phyloP scores from a whole-genome alignment of 2,113 vertebrate genomes.

The Vulpes vulpes region DNA sequence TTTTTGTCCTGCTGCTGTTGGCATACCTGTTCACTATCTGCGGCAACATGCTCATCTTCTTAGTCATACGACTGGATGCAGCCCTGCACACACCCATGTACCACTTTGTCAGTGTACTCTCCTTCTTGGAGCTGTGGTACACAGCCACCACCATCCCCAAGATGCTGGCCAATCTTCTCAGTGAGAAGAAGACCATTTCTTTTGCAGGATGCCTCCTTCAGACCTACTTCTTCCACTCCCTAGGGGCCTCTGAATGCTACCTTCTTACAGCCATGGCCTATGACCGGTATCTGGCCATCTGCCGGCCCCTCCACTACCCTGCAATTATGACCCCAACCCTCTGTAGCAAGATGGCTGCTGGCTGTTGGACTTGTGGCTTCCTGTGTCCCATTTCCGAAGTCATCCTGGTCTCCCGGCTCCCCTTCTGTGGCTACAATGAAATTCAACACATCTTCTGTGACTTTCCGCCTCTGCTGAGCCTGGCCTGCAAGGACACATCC shows the following conservation, averaged over 20 bases:
- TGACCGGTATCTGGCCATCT: conserved; percentile 84
- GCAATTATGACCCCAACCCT: conserved; percentile 79
- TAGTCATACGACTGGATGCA: conserved; percentile 68
- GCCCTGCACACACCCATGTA: conserved; percentile 83
- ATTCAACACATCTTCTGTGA: conserved; percentile 86
- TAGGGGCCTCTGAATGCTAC: conserved; percentile 84
- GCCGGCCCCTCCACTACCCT: conserved; percentile 81
- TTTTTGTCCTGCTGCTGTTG: conserved; percentile 80
- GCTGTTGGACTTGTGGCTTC: conserved; percentile 83
- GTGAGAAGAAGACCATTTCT: conserved; percentile 79
- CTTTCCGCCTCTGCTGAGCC: conserved; percentile 82
- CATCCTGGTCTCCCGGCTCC: conserved; percentile 81
- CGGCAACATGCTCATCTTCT: conserved; percentile 80
- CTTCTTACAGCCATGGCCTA: conserved; percentile 85
- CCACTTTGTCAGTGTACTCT: conserved; percentile 82
- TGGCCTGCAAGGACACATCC: conserved; percentile 84
- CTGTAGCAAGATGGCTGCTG: conserved; percentile 67
- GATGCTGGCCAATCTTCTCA: conserved; percentile 83
- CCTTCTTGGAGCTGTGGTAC: conserved; percentile 84
- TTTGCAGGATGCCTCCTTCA: conserved; percentile 84
- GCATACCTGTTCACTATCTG: conserved; percentile 80
- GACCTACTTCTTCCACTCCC: conserved; percentile 84
- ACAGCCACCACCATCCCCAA: conserved; percentile 84
- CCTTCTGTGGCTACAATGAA: conserved; percentile 83
- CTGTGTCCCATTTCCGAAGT: conserved; percentile 83